These are phyloP conservation scores for Leptinotarsa defecta DNA, from an alignment of 1,140 invertebrate species.

Conservation along the genomic window DNA sequence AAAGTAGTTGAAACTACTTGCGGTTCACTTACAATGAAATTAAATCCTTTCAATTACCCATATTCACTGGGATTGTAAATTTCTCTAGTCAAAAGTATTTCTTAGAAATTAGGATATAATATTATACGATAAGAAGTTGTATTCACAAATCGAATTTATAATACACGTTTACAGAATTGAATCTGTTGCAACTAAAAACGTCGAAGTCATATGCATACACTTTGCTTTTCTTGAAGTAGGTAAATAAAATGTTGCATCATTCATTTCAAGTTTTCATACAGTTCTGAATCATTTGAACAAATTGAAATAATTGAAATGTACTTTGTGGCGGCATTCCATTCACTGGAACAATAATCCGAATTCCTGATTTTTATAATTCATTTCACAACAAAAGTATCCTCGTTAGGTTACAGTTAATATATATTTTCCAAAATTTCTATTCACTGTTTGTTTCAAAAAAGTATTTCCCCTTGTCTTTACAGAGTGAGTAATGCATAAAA, in stretches of 20 bases:
- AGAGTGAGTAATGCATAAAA: too few species aligned
- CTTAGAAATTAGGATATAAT: slow-evolving; percentile 27
- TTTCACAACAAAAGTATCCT: too few species aligned
- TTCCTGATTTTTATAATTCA: too few species aligned
- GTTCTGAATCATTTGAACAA: background rate
- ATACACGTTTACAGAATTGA: background rate
- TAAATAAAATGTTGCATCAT: background rate
- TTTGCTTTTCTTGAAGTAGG: background rate
- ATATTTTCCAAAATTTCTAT: too few species aligned
- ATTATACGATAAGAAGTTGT: slow-evolving; percentile 32
- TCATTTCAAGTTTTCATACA: background rate
- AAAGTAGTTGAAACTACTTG: slow-evolving; percentile 31
- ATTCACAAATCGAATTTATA: slow-evolving; percentile 29
- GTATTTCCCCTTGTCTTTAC: too few species aligned
- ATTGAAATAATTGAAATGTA: too few species aligned
- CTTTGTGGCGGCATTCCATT: too few species aligned
- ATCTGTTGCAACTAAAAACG: slow-evolving; percentile 29
- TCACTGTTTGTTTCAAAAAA: too few species aligned
- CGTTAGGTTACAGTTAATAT: too few species aligned
- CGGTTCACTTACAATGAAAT: slow-evolving; percentile 42
- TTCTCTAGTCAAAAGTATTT: slow-evolving; percentile 41
- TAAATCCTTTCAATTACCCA: slow-evolving; percentile 37
- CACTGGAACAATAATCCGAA: too few species aligned
- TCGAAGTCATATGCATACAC: slow-evolving; percentile 38
- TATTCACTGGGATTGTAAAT: slow-evolving; percentile 37